phyloP scores from a whole-genome alignment of 2,113 vertebrate species.

The Sinocyclocheilus grahami region DNA sequence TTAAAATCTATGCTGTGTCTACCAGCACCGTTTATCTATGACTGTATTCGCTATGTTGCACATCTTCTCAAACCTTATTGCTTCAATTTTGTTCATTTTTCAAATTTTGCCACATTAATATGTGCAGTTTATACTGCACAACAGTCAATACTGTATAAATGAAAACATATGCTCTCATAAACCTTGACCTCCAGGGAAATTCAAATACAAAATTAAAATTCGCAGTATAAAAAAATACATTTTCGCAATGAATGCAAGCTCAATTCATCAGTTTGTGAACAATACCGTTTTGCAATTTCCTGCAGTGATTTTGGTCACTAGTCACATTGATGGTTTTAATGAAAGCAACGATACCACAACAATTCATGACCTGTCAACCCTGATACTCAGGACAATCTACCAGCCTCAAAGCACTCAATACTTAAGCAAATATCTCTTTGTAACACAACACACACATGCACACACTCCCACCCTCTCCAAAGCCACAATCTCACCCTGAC shows the following conservation, averaged over 20 bases:
- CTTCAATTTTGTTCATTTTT: not conserved
- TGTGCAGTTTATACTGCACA: not conserved
- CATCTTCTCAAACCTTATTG: not conserved
- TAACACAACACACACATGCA: conserved; percentile 34
- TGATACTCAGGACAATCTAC: conserved; percentile 54
- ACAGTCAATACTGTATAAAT: conserved; percentile 4
- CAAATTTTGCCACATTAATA: not conserved
- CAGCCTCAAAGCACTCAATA: conserved; percentile 49
- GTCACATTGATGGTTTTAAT: conserved; percentile 24
- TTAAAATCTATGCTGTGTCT: not conserved
- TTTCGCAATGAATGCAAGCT: not conserved
- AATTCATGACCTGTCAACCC: conserved; percentile 56
- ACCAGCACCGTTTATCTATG: not conserved
- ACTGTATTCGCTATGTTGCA: not conserved
- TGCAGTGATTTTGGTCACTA: conserved; percentile 40
- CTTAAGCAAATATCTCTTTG: conserved; percentile 48
- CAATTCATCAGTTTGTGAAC: not conserved
- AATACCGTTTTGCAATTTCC: conserved; percentile 21
- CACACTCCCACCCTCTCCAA: not conserved
- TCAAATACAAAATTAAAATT: not conserved
- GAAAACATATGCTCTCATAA: not conserved
- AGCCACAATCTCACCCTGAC: conserved; percentile 16
- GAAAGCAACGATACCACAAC: conserved; percentile 19
- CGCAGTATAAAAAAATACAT: not conserved
- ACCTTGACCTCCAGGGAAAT: conserved; percentile 4